Conservation (phyloP, 1,140 invertebrate genomes). For the Probaryconus sp. region DNA sequence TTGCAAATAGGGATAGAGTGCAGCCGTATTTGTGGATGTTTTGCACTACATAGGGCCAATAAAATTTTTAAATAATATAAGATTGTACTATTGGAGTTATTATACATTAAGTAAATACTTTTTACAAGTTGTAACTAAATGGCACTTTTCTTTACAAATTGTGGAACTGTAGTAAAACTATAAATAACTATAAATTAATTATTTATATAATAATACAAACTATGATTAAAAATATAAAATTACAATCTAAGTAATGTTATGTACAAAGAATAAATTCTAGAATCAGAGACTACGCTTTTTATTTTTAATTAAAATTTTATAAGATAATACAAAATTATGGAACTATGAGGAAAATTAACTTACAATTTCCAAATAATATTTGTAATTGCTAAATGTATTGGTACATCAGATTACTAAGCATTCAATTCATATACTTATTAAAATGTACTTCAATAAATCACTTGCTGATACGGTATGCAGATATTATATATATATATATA, state of each 20-base stretch:
- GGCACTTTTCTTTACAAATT: too few relatives aligned
- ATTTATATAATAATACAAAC: too few relatives aligned
- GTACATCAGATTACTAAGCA: conserved; percentile 30
- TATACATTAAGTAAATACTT: background rate
- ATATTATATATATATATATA: background rate
- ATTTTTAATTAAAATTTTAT: too few relatives aligned
- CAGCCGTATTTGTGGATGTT: conserved; percentile 5
- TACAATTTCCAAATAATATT: background rate
- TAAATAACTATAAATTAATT: too few relatives aligned
- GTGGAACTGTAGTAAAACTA: too few relatives aligned
- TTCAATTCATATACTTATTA: background rate
- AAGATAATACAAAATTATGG: background rate
- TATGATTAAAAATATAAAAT: too few relatives aligned
- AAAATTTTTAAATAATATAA: conserved; percentile 5
- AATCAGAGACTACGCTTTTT: too few relatives aligned
- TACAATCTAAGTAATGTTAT: too few relatives aligned
- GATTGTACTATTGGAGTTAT: background rate
- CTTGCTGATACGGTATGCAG: background rate
- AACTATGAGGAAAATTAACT: background rate
- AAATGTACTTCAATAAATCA: too few relatives aligned
- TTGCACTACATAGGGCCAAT: conserved; percentile 6
- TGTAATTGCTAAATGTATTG: conserved; percentile 20
- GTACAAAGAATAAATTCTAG: too few relatives aligned
- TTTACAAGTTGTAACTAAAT: too few relatives aligned
- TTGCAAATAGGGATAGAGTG: conserved; percentile 5